A percentile compares a stretch with the other conserved stretches of the same genome.
These are phyloP conservation scores for Cerceris ruficornis DNA, from an alignment of 2,888 invertebrate genomes.

Conservation along the genomic window DNA sequence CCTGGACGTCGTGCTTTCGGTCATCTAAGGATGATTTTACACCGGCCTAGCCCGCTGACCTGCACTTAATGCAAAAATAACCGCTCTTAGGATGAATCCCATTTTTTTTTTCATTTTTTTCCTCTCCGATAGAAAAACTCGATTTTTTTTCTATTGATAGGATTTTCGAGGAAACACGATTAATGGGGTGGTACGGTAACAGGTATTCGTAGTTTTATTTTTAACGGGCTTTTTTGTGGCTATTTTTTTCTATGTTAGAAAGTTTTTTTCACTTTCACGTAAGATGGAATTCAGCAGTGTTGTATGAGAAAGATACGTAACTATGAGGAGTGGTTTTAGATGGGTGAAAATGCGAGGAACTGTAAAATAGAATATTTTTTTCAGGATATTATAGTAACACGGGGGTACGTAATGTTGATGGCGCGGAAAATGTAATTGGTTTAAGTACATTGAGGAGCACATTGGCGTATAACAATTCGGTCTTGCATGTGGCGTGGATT, in stretches of 20 bases:
- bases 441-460: background rate
- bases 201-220: no score
- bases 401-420: background rate
- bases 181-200: no score
- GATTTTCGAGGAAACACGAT: background rate
- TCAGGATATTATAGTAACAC: background rate
- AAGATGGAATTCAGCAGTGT: no score
- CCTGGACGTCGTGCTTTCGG: slow-evolving; percentile 64
- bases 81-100: background rate
- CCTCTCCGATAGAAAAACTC: background rate
- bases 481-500: slow-evolving; percentile 14
- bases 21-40: slow-evolving; percentile 68
- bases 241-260: background rate
- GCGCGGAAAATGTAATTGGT: slow-evolving; percentile 5
- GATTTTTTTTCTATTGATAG: background rate
- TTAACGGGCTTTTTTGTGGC: background rate
- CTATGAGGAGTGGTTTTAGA: background rate
- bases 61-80: slow-evolving; percentile 14
- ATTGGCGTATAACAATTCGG: slow-evolving; percentile 24
- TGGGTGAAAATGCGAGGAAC: background rate
- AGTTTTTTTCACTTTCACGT: background rate
- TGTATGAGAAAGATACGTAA: background rate
- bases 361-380: background rate
- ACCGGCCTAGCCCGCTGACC: slow-evolving; percentile 42
- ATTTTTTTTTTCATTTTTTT: slow-evolving; percentile 1